A percentile compares a stretch with the other conserved stretches of the same genome.
Evolutionary conservation across 2,888 invertebrate species (phyloP).

Genomic region (Eupsilia transversa): DNA sequence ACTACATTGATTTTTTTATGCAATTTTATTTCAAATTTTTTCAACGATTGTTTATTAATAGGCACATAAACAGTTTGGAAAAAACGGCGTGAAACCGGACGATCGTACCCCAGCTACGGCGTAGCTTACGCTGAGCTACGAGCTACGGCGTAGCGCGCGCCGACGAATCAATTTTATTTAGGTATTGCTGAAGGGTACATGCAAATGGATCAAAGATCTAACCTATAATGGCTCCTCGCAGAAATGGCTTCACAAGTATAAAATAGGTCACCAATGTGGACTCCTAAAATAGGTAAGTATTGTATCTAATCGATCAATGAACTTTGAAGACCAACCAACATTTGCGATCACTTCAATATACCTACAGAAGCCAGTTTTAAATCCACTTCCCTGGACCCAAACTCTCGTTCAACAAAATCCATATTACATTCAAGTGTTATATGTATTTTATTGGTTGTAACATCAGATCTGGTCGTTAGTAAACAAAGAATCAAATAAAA

Average conservation of each 20-base stretch:
- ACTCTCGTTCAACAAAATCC: constrained; percentile 34
- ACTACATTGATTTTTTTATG: constrained; percentile 9
- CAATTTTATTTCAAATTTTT: neutral
- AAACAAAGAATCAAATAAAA: constrained; percentile 69
- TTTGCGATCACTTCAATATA: neutral
- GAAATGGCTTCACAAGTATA: neutral
- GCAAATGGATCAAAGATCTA: neutral
- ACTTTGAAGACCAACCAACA: neutral
- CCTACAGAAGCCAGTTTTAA: neutral
- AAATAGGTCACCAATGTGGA: neutral
- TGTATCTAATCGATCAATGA: neutral
- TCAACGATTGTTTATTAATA: neutral
- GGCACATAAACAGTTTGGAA: neutral
- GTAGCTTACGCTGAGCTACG: neutral
- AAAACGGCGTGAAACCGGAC: neutral
- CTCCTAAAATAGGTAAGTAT: neutral
- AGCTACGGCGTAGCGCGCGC: constrained; percentile 16
- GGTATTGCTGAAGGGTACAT: neutral
- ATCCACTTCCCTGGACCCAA: constrained; percentile 12
- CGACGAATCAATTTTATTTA: neutral
- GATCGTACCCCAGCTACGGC: constrained; percentile 4
- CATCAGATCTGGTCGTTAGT: constrained; percentile 65
- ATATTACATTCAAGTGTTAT: constrained; percentile 41
- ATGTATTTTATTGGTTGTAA: constrained; percentile 59
- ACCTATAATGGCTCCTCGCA: neutral